Base-by-base conservation (phyloP, 2,888 invertebrate species). In the Alviniconcha strummeri region DNA sequence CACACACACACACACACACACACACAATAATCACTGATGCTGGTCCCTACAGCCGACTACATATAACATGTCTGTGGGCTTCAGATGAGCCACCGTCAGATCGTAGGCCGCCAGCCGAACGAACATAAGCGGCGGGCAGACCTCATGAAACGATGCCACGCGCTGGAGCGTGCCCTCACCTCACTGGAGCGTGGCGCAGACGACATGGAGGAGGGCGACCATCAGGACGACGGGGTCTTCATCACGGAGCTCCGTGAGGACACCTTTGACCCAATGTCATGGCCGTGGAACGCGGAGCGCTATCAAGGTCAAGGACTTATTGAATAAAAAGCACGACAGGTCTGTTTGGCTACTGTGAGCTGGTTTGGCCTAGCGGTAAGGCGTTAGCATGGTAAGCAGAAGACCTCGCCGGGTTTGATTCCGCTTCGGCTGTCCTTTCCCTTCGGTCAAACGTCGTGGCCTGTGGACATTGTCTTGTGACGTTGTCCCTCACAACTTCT, bases 241-340 rank as follows among this genome's bases (percentile, higher is more conserved):
- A 69, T 81, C 64, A 84, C 84, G n/a, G 84, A 80, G 6, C 81
- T 84, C 17, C 80, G 81, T 2, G n/a, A 56, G 55, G 84, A 84
- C 17, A 56, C 67, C 11, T 84, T 84, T 36, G 77, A 78, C 67
- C 84, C 84, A 13, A 79, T 64, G 17, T 4, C 55, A 4, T 82
- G 81, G 84, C 78, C 81, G 8, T 84, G 82, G 82, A 84, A 82
- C 82, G 36, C 8, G 15, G 55, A 82, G 19, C 56, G 72, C 36
- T 84, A 84, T 60, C 60, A 60, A 60, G 8, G 36, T 0, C 1
- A 36, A 36, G 36, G 36, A 36, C 36, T 36, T 36, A 0, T 36
- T 36, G 36, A 36, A 36, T 3, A 36, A 36, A 36, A 0, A 36
- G 36, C 3, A 36, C 36, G 36, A 36, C 36, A 36, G 36, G 36